phyloP scores from a whole-genome alignment of 2,113 vertebrate species.

The Gasterosteus nipponicus region DNA sequence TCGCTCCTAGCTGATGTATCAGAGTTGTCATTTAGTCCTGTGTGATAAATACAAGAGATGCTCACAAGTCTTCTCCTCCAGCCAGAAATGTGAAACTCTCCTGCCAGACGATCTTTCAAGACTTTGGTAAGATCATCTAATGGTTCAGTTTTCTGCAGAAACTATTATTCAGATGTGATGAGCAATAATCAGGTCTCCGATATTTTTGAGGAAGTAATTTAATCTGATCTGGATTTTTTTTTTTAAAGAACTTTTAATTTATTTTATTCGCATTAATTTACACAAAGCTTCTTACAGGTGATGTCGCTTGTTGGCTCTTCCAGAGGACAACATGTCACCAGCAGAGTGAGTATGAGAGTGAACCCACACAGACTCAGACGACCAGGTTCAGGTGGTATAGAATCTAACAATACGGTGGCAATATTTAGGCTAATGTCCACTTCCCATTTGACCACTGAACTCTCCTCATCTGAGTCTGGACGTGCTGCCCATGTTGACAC shows the following conservation, averaged over 20 bases:
- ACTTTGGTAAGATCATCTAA: slow-evolving; percentile 11
- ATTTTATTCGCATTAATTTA: fast-evolving
- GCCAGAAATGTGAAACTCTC: background rate
- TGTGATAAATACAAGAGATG: fast-evolving
- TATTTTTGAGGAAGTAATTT: slow-evolving; percentile 76
- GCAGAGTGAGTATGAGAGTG: fast-evolving
- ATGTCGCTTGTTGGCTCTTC: fast-evolving
- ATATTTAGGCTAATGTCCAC: background rate
- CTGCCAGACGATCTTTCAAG: background rate
- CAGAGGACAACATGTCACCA: fast-evolving
- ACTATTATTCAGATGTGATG: slow-evolving; percentile 71
- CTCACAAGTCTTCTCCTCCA: background rate
- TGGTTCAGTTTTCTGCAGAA: fast-evolving
- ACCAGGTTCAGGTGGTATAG: background rate
- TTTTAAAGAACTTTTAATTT: fast-evolving
- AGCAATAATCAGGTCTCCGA: slow-evolving; percentile 86
- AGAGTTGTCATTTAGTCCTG: fast-evolving
- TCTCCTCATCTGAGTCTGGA: background rate
- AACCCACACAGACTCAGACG: background rate
- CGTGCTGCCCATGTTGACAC: background rate
- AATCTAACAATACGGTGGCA: background rate
- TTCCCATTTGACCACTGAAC: background rate
- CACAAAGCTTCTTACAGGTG: background rate
- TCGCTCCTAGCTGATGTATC: slow-evolving; percentile 82
- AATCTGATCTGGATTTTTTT: slow-evolving; percentile 65